These are phyloP conservation scores for Hypomesus transpacificus DNA, from an alignment of 2,113 vertebrate genomes.

Conservation along the genomic window DNA sequence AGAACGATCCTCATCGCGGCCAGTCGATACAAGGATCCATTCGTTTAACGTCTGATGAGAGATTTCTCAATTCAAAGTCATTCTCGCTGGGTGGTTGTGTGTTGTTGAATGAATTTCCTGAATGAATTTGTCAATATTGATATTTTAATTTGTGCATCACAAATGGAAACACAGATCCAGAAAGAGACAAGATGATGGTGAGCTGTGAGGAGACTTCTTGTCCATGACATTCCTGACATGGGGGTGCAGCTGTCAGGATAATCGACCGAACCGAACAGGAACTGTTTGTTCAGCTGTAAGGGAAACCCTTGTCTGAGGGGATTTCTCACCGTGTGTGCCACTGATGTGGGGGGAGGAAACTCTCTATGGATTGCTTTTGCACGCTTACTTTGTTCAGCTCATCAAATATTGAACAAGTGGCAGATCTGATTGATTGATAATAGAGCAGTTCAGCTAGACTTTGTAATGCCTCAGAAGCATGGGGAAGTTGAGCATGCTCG, in stretches of 20 bases:
- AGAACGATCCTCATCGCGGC: too few species aligned
- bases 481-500: conserved; percentile 34
- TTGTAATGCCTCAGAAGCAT: conserved; percentile 61
- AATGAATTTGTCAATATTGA: not conserved
- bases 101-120: too few species aligned
- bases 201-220: too few species aligned
- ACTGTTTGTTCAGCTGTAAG: conserved; percentile 50
- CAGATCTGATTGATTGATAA: conserved; percentile 71
- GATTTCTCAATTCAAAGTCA: not conserved
- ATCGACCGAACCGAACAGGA: conserved; percentile 13
- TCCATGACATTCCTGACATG: not conserved
- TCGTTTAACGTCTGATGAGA: too few species aligned
- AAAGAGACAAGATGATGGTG: too few species aligned
- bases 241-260: not conserved
- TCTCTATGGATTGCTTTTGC: conserved; percentile 65
- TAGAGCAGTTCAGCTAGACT: conserved; percentile 56
- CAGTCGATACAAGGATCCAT: too few species aligned
- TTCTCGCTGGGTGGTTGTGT: not conserved
- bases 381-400: conserved; percentile 72
- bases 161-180: not conserved
- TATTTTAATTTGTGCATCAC: not conserved
- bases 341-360: conserved; percentile 52
- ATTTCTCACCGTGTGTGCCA: conserved; percentile 43
- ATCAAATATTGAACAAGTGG: conserved; percentile 73
- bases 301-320: conserved; percentile 28